Conservation (phyloP, 2,113 vertebrate species). For the Azemiops feae region DNA sequence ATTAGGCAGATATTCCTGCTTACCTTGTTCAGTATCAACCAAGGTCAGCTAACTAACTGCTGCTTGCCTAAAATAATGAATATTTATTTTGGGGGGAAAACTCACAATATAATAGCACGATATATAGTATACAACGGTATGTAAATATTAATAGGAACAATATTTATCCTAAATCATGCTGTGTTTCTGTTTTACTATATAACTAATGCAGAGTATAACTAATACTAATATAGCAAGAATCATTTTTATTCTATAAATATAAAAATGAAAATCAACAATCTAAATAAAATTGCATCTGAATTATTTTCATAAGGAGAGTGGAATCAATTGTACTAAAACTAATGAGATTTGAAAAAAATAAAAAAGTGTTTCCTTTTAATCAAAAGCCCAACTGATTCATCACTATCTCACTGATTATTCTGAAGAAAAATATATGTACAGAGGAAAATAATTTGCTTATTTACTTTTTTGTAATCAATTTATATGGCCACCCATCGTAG, state of each 20-base stretch:
- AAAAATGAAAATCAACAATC: neutral
- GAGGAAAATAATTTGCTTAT: neutral
- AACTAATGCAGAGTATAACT: slow-evolving; percentile 35
- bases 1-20: neutral
- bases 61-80: slow-evolving; percentile 2
- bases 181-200: slow-evolving; percentile 21
- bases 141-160: slow-evolving; percentile 49
- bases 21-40: neutral
- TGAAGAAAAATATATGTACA: neutral
- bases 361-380: neutral
- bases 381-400: neutral
- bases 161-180: neutral
- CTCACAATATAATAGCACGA: slow-evolving; percentile 27
- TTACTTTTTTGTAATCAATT: neutral
- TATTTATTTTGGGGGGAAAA: slow-evolving; percentile 18
- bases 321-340: slow-evolving; percentile 2
- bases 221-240: neutral
- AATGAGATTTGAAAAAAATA: neutral
- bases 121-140: slow-evolving; percentile 17
- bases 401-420: neutral
- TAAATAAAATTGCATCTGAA: neutral
- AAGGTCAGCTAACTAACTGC: neutral
- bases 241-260: neutral
- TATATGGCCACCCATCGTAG: neutral
- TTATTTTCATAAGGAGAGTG: neutral